Evolutionary conservation across 2,888 invertebrate species (phyloP).

Genomic region (Brachyopa scutellaris): DNA sequence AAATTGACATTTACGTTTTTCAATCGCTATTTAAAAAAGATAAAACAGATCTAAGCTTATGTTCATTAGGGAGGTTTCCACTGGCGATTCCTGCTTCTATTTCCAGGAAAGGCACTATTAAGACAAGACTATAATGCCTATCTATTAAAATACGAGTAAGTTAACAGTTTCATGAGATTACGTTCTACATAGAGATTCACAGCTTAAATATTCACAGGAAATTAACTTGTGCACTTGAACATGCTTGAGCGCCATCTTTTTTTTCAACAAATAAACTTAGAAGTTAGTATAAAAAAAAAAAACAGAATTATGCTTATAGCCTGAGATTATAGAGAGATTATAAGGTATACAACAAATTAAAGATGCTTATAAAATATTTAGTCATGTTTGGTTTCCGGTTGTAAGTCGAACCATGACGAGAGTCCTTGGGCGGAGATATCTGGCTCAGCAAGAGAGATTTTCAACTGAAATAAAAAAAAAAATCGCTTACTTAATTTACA

Average conservation of each 20-base stretch:
- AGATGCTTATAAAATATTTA: conserved; percentile 83
- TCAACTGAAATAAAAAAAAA: conserved; percentile 75
- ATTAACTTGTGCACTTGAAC: conserved; percentile 28
- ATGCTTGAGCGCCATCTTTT: not conserved
- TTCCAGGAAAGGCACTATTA: conserved; percentile 23
- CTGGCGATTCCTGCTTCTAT: conserved; percentile 10
- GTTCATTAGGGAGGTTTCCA: conserved; percentile 8
- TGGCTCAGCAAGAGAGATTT: conserved; percentile 78
- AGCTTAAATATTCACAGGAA: not conserved
- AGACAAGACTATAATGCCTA: not conserved
- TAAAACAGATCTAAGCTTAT: conserved; percentile 21
- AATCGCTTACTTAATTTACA: too few species aligned
- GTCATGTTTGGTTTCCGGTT: conserved; percentile 86
- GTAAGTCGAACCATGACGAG: conserved; percentile 80
- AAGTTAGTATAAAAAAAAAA: not conserved
- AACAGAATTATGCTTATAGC: conserved; percentile 14
- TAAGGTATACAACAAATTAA: not conserved
- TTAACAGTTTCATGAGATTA: too few species aligned
- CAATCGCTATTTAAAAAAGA: too few species aligned
- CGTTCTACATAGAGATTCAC: conserved; percentile 14
- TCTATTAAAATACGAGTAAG: not conserved
- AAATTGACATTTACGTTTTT: conserved; percentile 2
- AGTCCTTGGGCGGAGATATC: conserved; percentile 80
- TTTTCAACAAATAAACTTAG: not conserved
- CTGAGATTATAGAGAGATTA: conserved; percentile 21